These are phyloP conservation scores for Stigmatopora argus DNA, from an alignment of 2,113 vertebrate species.

Conservation along the genomic window DNA sequence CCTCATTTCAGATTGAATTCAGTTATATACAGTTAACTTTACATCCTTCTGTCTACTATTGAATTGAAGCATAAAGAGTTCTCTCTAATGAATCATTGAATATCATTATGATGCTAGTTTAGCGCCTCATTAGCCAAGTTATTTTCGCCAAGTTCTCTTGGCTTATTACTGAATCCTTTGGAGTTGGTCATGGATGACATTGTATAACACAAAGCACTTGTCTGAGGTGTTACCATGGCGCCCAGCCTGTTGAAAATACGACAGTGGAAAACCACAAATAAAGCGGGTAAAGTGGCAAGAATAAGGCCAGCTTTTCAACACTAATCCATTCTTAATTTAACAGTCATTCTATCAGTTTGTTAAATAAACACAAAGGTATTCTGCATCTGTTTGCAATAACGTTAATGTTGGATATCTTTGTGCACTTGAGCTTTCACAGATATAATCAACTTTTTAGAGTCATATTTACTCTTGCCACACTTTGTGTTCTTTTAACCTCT, in stretches of 20 bases:
- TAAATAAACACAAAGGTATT: background rate
- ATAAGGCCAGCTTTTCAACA: background rate
- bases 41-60: no score
- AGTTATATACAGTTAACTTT: background rate
- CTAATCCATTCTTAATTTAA: background rate
- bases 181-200: constrained; percentile 1
- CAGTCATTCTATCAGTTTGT: background rate
- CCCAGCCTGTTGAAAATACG: constrained; percentile 9
- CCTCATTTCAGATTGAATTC: background rate
- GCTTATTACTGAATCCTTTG: background rate
- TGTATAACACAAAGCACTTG: constrained; percentile 3
- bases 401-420: background rate
- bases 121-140: background rate
- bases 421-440: background rate
- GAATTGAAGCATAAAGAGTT: background rate
- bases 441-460: background rate
- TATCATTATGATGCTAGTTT: background rate
- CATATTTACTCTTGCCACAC: constrained; percentile 3
- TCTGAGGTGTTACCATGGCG: constrained; percentile 22
- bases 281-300: constrained; percentile 2
- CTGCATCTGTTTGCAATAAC: background rate
- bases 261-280: constrained; percentile 10
- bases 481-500: background rate
- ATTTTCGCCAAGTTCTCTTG: background rate
- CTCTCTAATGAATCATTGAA: background rate